phyloP scores from a whole-genome alignment of 2,113 vertebrate genomes.

The Peromyscus polionotus region DNA sequence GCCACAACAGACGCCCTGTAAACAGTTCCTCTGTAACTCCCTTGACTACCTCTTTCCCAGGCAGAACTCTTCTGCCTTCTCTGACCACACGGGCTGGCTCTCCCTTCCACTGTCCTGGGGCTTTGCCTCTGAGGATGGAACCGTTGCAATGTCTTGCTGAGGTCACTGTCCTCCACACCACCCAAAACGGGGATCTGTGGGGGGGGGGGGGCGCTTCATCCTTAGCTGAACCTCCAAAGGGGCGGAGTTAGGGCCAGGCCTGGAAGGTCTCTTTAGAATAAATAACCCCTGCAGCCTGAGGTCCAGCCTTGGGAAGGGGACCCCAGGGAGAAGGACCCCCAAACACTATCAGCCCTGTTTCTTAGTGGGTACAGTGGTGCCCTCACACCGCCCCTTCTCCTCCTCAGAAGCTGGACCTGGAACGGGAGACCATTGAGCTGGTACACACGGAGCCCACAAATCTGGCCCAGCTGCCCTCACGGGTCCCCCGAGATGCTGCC shows the following conservation, averaged over 20 bases:
- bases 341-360: not conserved
- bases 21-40: not conserved
- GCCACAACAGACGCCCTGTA: accelerated
- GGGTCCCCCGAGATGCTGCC: conserved; percentile 95
- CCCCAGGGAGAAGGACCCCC: not conserved
- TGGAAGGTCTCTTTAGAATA: not conserved
- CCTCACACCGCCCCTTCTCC: not conserved
- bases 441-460: conserved; percentile 96
- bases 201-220: not conserved
- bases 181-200: not conserved
- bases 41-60: not conserved
- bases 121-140: not conserved
- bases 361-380: not conserved
- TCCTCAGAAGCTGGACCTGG: conserved; percentile 94
- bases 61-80: not conserved
- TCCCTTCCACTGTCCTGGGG: not conserved
- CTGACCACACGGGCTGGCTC: not conserved
- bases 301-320: not conserved
- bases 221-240: not conserved
- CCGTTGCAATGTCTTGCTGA: not conserved
- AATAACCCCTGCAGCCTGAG: not conserved
- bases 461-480: conserved; percentile 92
- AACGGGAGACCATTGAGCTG: conserved; percentile 96
- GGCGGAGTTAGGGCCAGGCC: not conserved
- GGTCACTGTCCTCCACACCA: accelerated